Evolutionary conservation across 2,797 vertebrate species (phyloP).

Genomic region (Accipiter fasciatus): DNA sequence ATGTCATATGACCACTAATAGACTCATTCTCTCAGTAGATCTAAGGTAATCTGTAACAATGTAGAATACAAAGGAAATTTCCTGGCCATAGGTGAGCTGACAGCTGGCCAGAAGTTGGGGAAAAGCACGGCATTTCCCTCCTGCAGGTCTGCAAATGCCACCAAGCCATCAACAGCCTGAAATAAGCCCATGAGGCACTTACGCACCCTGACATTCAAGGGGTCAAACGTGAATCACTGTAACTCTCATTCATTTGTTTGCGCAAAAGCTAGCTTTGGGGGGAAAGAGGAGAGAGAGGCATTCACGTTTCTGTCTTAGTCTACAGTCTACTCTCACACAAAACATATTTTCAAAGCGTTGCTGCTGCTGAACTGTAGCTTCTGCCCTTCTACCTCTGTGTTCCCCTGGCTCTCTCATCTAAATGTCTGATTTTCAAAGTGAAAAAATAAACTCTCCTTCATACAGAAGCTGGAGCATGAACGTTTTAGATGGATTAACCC

Average conservation of each 20-base stretch:
- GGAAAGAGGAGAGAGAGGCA: neutral
- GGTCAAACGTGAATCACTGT: fast-evolving
- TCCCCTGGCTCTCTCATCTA: neutral
- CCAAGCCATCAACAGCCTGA: neutral
- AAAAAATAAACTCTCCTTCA: neutral
- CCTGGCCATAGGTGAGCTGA: neutral
- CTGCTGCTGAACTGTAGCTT: neutral
- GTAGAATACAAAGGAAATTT: neutral
- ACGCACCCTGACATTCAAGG: neutral
- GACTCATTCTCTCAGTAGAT: neutral
- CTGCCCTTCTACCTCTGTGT: neutral
- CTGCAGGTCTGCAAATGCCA: neutral
- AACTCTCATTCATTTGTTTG: neutral
- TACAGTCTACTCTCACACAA: fast-evolving
- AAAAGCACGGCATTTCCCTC: neutral
- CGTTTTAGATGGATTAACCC: neutral
- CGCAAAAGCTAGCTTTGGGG: neutral
- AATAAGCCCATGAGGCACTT: neutral
- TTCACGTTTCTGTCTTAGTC: neutral
- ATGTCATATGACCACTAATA: neutral
- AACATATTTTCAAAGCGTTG: neutral
- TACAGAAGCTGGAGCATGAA: neutral
- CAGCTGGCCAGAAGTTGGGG: neutral
- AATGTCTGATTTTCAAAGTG: neutral
- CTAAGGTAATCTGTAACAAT: neutral